Percentiles rank a stretch among this genome's conserved stretches.
These are phyloP conservation scores for Avahi laniger DNA, from an alignment of 2,797 vertebrate species.

Conservation along the genomic window DNA sequence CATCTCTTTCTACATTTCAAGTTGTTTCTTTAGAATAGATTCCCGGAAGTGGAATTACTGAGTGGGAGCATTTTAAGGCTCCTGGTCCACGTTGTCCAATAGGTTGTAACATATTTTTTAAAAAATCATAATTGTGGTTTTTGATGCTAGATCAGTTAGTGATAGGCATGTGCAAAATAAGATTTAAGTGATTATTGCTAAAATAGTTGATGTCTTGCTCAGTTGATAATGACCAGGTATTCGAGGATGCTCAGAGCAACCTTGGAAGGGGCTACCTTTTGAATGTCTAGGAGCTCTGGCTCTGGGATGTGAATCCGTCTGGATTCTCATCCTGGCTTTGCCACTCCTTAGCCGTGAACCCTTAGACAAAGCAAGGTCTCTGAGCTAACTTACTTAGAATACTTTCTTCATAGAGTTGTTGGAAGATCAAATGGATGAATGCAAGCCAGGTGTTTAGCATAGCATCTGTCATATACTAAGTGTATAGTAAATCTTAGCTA, in stretches of 20 bases:
- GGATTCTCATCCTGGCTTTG: background rate
- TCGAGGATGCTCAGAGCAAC: background rate
- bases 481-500: background rate
- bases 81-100: background rate
- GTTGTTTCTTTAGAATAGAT: slow-evolving; percentile 37
- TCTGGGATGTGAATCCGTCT: background rate
- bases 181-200: background rate
- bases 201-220: background rate
- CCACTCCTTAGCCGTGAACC: background rate
- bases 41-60: background rate
- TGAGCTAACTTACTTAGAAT: background rate
- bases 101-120: background rate
- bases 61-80: background rate
- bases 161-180: background rate
- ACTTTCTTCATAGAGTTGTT: background rate
- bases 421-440: background rate
- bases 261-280: background rate
- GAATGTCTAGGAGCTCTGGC: background rate
- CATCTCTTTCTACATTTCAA: slow-evolving; percentile 23
- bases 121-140: background rate
- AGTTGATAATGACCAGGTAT: background rate
- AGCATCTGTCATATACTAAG: background rate
- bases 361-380: background rate
- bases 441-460: background rate
- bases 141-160: background rate